These are phyloP conservation scores for Trachymyrmex cornetzi DNA, from an alignment of 1,140 invertebrate species.

Conservation along the genomic window DNA sequence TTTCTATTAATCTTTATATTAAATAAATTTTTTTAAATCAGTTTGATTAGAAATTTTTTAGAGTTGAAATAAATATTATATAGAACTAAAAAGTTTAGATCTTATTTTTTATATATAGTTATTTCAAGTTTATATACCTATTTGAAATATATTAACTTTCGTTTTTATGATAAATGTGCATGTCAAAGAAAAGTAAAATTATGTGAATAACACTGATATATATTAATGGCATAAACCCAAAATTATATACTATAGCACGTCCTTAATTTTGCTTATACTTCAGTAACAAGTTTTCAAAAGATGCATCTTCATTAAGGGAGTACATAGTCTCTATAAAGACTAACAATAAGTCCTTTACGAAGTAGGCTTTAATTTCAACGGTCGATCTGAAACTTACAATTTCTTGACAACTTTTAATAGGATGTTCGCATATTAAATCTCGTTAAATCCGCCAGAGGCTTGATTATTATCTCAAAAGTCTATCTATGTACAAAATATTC, in stretches of 20 bases:
- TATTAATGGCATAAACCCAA: not conserved
- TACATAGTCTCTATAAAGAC: conserved; percentile 20
- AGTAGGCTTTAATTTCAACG: conserved; percentile 47
- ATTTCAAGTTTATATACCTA: not conserved
- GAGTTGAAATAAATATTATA: conserved; percentile 3
- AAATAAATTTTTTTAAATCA: not conserved
- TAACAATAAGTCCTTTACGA: conserved; percentile 35
- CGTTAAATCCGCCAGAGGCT: conserved; percentile 27
- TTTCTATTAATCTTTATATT: not conserved
- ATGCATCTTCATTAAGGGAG: conserved; percentile 35
- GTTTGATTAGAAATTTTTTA: not conserved
- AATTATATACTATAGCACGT: conserved; percentile 10
- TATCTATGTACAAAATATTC: conserved; percentile 2
- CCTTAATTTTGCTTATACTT: conserved; percentile 14
- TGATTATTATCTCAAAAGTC: conserved; percentile 32
- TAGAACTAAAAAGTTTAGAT: not conserved
- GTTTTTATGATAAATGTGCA: not conserved
- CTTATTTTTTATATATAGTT: not conserved
- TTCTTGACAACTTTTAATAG: conserved; percentile 53
- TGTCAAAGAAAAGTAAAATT: not conserved
- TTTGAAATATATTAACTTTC: not conserved
- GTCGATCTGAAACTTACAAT: conserved; percentile 42
- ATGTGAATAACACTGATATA: not conserved
- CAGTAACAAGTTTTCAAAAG: conserved; percentile 33
- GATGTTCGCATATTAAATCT: conserved; percentile 37